Evolutionary conservation across 1,140 invertebrate species (phyloP).

Genomic region (Bombus breviceps): DNA sequence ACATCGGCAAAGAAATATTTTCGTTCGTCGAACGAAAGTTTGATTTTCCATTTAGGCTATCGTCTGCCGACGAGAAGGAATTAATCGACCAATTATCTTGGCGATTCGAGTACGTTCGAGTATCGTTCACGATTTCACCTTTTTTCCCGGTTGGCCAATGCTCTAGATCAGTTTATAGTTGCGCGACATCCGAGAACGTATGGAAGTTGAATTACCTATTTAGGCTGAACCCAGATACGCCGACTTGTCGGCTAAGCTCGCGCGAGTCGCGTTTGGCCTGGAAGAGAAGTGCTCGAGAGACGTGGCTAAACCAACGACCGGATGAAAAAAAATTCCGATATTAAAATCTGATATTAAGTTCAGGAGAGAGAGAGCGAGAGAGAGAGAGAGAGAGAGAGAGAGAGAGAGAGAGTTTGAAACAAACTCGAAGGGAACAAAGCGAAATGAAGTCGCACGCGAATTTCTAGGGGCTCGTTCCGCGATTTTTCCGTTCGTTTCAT

Average conservation of each 20-base stretch:
- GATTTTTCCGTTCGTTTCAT: neutral
- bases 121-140: neutral
- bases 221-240: constrained; percentile 37
- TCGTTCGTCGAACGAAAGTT: neutral
- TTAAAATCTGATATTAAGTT: constrained; percentile 35
- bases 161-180: neutral
- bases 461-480: neutral
- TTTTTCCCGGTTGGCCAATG: neutral
- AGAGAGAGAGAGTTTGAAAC: neutral
- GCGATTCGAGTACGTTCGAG: neutral
- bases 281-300: neutral
- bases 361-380: too few species aligned
- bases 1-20: neutral
- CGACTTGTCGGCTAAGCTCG: constrained; percentile 8
- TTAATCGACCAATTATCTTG: neutral
- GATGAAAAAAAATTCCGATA: constrained; percentile 9
- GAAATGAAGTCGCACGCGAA: neutral
- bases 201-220: constrained; percentile 45
- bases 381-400: neutral
- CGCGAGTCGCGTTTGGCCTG: neutral
- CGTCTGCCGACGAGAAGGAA: neutral
- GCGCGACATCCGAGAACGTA: constrained; percentile 1
- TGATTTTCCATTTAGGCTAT: neutral
- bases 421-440: neutral
- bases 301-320: neutral